Base-by-base conservation (phyloP, 2,888 invertebrate genomes). In the Melieria picta region DNA sequence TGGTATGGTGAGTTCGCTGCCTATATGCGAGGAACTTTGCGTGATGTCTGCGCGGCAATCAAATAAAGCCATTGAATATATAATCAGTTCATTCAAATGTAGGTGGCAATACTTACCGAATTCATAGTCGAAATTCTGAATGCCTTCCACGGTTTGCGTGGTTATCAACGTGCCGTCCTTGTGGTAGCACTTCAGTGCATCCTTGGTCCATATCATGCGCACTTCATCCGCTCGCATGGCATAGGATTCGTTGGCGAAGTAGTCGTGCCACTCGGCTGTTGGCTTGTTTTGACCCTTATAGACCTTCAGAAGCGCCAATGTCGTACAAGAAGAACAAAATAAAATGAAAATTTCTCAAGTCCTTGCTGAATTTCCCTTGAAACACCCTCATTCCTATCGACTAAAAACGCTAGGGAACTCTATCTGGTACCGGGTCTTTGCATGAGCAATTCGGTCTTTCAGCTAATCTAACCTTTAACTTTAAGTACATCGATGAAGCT, bases 211-310 rank as follows among this genome's bases (percentile, higher is more conserved):
- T 43, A 85, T 71, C 77, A 83, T 77, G 30, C 79, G 80, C 6
- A 85, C 78, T 0, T 83, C 84, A 75, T 85, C 85, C 43, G 79
- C 79, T 0, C 85, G 82, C 75, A 81, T 80, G 4, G 82, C 76
- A 71, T 81, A 85, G 64, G 79, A 75, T 70, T 85, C 83, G 57
- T 82, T 81, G 42, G 75, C 79, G 43, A 47, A 79, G 58, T 82
- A 84, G 67, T 85, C 85, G 45, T 80, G 82, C 85, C 85, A 85
- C 65, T 85, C 85, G 5, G 79, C 69, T 5, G 80, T 78, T 0
- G 62, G 64, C 3, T 73, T 71, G 1, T 77, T 74, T 9, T 63
- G 73, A 6, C 66, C 77, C 45, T 79, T 81, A 43, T 72, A 77
- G 47, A 82, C 77, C 74, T 80, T 47, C 47, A 62, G 61, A 16